Evolutionary conservation across 2,888 invertebrate genomes (phyloP).

Genomic region (Trilocha varians): DNA sequence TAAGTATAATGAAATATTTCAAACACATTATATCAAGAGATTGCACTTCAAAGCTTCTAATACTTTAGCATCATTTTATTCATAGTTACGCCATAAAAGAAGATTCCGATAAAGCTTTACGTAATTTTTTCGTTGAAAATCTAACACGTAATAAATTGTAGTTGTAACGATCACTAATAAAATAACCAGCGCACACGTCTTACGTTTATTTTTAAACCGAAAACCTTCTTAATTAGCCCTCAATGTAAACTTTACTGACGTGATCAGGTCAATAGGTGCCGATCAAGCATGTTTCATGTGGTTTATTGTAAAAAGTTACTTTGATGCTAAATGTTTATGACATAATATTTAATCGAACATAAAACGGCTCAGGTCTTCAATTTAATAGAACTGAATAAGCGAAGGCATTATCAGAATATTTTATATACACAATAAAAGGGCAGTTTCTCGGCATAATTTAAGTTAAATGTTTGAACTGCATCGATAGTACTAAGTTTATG

Average conservation of each 20-base stretch:
- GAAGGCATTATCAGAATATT: no score
- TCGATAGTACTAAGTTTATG: neutral
- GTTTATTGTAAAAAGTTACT: slow-evolving; percentile 38
- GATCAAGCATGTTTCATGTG: slow-evolving; percentile 47
- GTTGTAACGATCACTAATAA: slow-evolving; percentile 6
- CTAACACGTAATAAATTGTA: slow-evolving; percentile 8
- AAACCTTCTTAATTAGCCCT: slow-evolving; percentile 38
- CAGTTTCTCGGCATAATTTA: no score
- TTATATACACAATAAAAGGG: no score
- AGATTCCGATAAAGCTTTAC: neutral
- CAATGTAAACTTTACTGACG: slow-evolving; percentile 41
- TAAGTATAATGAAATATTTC: no score
- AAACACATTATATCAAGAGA: no score
- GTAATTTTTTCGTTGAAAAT: neutral
- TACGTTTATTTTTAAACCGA: slow-evolving; percentile 11
- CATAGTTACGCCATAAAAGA: no score
- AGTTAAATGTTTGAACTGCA: no score
- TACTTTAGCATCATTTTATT: no score
- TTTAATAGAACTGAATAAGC: no score
- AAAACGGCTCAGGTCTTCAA: no score
- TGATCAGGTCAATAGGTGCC: slow-evolving; percentile 54
- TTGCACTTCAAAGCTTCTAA: no score
- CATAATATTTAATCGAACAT: neutral
- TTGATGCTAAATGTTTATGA: slow-evolving; percentile 18
- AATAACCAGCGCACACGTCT: slow-evolving; percentile 1